Evolutionary conservation across 2,797 vertebrate genomes (phyloP).

Genomic region (Gouania willdenowi): DNA sequence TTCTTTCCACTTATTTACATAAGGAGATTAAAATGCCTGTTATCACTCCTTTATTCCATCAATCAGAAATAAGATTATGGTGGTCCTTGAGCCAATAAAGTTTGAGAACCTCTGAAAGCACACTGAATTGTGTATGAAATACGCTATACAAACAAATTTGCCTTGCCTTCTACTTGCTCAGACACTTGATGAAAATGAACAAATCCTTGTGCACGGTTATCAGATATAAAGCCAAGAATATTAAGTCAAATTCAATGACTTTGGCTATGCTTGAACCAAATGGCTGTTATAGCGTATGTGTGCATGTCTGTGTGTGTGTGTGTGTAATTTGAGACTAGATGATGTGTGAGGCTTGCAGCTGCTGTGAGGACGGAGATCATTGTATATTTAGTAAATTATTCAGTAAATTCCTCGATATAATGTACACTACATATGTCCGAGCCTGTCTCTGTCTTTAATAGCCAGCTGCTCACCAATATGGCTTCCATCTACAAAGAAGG

Average conservation of each 20-base stretch:
- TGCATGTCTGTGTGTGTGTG: constrained; percentile 18
- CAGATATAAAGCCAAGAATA: constrained; percentile 63
- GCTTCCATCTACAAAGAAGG: constrained; percentile 67
- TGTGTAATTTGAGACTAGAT: constrained; percentile 50
- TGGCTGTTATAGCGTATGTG: constrained; percentile 30
- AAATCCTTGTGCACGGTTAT: constrained; percentile 50
- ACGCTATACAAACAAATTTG: too few relatives aligned
- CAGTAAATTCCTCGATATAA: constrained; percentile 79
- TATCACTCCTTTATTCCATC: too few relatives aligned
- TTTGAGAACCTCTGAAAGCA: too few relatives aligned
- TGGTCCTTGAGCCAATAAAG: too few relatives aligned
- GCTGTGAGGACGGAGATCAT: constrained; percentile 60
- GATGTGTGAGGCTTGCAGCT: constrained; percentile 69
- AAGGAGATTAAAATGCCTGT: too few relatives aligned
- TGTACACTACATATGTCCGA: constrained; percentile 81
- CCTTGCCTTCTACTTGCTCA: constrained; percentile 35
- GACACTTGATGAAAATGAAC: constrained; percentile 45
- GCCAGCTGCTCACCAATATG: constrained; percentile 85
- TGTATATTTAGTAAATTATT: constrained; percentile 81
- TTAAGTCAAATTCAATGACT: constrained; percentile 63
- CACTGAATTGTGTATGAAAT: too few relatives aligned
- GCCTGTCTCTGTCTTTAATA: constrained; percentile 75
- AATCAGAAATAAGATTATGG: too few relatives aligned
- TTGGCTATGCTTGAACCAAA: constrained; percentile 70
- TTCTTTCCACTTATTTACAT: too few relatives aligned